Evolutionary conservation across 2,113 vertebrate species (phyloP), one percentile per base, ranked within the genome.

Genomic region (Nesospiza acunhae): DNA sequence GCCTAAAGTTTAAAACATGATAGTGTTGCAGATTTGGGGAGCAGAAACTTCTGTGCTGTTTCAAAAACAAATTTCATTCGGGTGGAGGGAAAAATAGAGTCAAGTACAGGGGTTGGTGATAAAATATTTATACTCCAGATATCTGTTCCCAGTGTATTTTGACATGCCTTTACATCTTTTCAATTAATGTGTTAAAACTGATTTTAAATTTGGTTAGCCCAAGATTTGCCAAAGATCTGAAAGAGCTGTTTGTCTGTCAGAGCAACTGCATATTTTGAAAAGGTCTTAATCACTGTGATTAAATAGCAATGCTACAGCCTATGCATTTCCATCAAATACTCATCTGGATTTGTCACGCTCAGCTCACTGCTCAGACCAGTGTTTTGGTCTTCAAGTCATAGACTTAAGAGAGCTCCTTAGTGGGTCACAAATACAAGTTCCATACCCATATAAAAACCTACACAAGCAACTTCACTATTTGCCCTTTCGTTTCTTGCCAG

Each of bases 141-240:
- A 39, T 12, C 19, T 37, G 35, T 78, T 93, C 39, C 59, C 7
- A 1, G 26, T 72, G 8, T 67, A 31, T 84, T 93, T 90, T 89
- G 60, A 75, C 53, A 75, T 80, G 15, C 33, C 33, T 85, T 80
- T 69, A 35, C 50, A 46, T 55, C 7, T 91, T 87, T 66, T 62
- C 49, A 80, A 7, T 79, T 76, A 13, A 55, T 73, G 42, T 66
- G 17, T 89, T 85, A 79, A 91, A 85, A 49, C 18, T 30, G 7
- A 33, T 84, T 69, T 80, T 70, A 24, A 66, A 80, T 86, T 88
- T 80, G 63, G 17, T 88, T 95, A 92, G 35, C 55, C 88, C 86
- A 72, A 49, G 74, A 94, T 85, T 89, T 95, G 64, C 93, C 78
- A 87, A 85, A 90, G 84, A 76, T 87, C 37, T 62, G 33, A 39